These are phyloP conservation scores for Leptopilina clavipes DNA, from an alignment of 1,140 invertebrate species.

Conservation along the genomic window DNA sequence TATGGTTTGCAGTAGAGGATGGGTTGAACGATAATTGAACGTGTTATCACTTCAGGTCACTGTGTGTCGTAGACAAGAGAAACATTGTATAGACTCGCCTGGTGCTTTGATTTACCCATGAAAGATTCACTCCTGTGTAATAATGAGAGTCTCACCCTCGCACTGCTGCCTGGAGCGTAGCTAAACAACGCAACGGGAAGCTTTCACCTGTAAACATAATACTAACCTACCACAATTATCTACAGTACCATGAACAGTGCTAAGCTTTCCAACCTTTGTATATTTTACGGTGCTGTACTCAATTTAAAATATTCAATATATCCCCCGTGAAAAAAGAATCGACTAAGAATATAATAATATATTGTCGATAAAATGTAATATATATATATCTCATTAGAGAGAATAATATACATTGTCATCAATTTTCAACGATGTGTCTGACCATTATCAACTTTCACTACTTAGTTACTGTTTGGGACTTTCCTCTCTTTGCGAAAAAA, in stretches of 20 bases:
- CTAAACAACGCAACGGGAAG: slow-evolving; percentile 41
- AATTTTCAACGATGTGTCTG: too few relatives aligned
- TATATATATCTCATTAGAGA: too few relatives aligned
- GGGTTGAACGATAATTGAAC: slow-evolving; percentile 15
- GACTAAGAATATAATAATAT: neutral
- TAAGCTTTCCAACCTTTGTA: slow-evolving; percentile 3
- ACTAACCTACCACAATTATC: slow-evolving; percentile 44
- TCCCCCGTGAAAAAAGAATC: slow-evolving; percentile 36
- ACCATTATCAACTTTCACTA: too few relatives aligned
- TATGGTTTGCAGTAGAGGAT: slow-evolving; percentile 29
- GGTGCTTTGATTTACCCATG: slow-evolving; percentile 52
- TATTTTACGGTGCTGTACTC: slow-evolving; percentile 30
- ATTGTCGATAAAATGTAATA: too few relatives aligned
- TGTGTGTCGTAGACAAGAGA: slow-evolving; percentile 33
- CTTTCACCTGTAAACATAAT: slow-evolving; percentile 44
- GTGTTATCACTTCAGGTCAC: slow-evolving; percentile 21
- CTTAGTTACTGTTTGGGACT: too few relatives aligned
- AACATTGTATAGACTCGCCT: slow-evolving; percentile 48
- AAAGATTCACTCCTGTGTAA: slow-evolving; percentile 54
- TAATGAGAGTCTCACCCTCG: slow-evolving; percentile 46
- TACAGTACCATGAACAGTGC: slow-evolving; percentile 37
- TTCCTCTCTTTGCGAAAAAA: too few relatives aligned
- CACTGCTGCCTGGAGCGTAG: slow-evolving; percentile 37
- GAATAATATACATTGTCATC: too few relatives aligned
- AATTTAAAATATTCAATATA: slow-evolving; percentile 54